These are phyloP conservation scores for Oedothorax gibbosus DNA, from an alignment of 1,140 invertebrate species.

Conservation along the genomic window DNA sequence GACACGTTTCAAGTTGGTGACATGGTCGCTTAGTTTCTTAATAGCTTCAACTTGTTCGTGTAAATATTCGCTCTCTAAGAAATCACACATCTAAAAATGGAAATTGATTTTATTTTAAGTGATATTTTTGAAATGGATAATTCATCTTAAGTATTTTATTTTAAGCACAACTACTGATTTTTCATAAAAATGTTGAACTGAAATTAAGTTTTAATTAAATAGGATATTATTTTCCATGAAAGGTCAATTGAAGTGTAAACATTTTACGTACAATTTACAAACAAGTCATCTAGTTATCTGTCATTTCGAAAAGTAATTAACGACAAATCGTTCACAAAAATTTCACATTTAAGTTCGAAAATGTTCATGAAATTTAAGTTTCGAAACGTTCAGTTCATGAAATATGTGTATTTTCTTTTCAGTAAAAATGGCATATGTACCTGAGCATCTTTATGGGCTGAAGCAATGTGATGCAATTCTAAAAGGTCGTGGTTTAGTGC, in stretches of 20 bases:
- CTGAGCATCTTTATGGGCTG: constrained; percentile 67
- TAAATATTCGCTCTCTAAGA: constrained; percentile 73
- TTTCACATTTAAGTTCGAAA: too few relatives aligned
- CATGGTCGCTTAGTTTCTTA: constrained; percentile 73
- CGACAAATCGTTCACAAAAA: too few relatives aligned
- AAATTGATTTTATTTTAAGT: neutral
- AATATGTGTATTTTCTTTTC: too few relatives aligned
- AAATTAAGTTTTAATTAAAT: too few relatives aligned
- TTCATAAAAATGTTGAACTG: too few relatives aligned
- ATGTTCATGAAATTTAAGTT: too few relatives aligned
- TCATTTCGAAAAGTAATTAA: too few relatives aligned
- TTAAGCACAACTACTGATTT: neutral
- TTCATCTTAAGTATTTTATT: neutral
- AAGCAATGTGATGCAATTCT: constrained; percentile 70
- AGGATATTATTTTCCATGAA: too few relatives aligned
- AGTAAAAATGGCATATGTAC: neutral
- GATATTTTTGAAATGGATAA: neutral
- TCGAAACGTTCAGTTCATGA: too few relatives aligned
- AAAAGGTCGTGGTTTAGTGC: constrained; percentile 73
- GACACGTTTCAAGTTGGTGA: constrained; percentile 75
- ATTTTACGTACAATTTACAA: too few relatives aligned
- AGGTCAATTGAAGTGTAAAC: too few relatives aligned
- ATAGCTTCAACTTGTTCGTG: constrained; percentile 76
- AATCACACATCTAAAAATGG: constrained; percentile 71
- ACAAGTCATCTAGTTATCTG: too few relatives aligned